Evolutionary conservation across 1,140 invertebrate genomes (phyloP).

Genomic region (Drosophila chauvacae): DNA sequence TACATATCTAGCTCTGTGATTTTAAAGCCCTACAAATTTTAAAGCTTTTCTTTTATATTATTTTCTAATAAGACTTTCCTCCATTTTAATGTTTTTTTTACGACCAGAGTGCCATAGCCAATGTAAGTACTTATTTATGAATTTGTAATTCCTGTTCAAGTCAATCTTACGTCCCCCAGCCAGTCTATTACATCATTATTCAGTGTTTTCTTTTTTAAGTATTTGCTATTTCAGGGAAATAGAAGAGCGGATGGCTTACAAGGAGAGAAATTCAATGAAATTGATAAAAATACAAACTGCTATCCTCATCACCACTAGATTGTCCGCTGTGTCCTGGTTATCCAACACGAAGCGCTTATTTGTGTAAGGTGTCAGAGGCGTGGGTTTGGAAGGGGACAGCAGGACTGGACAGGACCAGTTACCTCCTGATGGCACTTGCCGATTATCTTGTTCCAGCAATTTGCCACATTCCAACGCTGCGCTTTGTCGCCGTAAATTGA

Average conservation of each 20-base stretch:
- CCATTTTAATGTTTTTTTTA: neutral
- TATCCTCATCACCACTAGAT: neutral
- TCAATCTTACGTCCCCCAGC: neutral
- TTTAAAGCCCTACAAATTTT: neutral
- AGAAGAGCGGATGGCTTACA: neutral
- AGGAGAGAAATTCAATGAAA: neutral
- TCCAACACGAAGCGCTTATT: constrained; percentile 12
- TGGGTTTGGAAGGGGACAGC: too few species aligned
- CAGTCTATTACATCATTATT: neutral
- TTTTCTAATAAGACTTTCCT: neutral
- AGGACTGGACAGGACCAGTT: neutral
- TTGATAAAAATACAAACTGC: neutral
- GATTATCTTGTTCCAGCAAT: constrained; percentile 49
- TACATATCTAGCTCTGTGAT: neutral
- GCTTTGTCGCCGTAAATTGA: constrained; percentile 67
- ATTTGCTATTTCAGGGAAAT: neutral
- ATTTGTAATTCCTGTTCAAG: neutral
- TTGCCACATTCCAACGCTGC: constrained; percentile 40
- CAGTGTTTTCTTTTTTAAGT: neutral
- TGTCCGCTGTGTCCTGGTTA: constrained; percentile 15
- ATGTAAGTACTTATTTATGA: neutral
- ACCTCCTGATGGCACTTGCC: constrained; percentile 20
- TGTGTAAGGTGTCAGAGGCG: constrained; percentile 14
- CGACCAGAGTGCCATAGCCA: neutral
- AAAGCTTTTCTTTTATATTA: neutral